phyloP scores from a whole-genome alignment of 2,888 invertebrate species.

The Drosophila imparisetae region DNA sequence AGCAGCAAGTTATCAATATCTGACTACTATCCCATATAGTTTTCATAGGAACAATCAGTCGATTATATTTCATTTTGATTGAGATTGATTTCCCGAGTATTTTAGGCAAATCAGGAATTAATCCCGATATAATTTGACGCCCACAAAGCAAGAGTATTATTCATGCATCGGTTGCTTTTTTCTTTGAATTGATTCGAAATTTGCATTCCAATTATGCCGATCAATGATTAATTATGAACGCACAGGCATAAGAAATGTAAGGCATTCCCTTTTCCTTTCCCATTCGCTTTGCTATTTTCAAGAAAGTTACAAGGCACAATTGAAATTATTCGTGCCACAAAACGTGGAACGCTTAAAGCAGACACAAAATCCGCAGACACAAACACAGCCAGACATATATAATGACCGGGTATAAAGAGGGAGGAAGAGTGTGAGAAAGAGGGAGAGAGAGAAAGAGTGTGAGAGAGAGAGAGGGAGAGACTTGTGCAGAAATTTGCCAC shows the following conservation, averaged over 20 bases:
- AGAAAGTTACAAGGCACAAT: conserved; percentile 10
- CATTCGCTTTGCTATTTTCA: not conserved
- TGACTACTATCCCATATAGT: not conserved
- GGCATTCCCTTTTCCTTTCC: not conserved
- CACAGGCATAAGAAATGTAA: not conserved
- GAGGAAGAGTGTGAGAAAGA: too few relatives aligned
- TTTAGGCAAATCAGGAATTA: not conserved
- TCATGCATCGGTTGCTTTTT: not conserved
- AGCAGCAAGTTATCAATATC: not conserved
- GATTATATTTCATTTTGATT: not conserved
- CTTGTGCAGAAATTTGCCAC: conserved; percentile 32
- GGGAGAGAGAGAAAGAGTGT: too few relatives aligned
- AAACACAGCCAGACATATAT: not conserved
- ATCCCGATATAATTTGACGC: not conserved
- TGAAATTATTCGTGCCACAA: conserved; percentile 9
- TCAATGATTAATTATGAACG: not conserved
- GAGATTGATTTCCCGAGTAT: too few relatives aligned
- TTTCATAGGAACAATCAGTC: not conserved
- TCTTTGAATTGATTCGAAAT: not conserved
- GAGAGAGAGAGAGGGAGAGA: not conserved
- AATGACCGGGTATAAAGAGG: not conserved
- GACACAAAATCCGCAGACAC: conserved; percentile 4
- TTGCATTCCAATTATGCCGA: not conserved
- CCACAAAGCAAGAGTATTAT: not conserved
- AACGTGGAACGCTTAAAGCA: conserved; percentile 1